Evolutionary conservation across 2,888 invertebrate species (phyloP).

Genomic region (Sepiola atlantica): DNA sequence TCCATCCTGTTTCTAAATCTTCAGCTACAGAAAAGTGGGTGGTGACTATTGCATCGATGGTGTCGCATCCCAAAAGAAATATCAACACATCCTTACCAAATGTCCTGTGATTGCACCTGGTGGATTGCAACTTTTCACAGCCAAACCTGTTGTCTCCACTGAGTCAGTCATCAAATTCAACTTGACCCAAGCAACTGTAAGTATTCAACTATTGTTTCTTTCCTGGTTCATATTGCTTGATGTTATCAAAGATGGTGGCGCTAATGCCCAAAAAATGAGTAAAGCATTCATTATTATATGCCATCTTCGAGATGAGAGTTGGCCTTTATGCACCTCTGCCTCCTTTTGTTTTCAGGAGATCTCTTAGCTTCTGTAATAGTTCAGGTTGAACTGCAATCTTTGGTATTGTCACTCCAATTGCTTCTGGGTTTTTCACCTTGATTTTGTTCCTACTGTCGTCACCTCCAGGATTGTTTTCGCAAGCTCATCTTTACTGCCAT

Average conservation of each 20-base stretch:
- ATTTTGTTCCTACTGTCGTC: too few relatives aligned
- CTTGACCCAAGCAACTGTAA: slow-evolving; percentile 64
- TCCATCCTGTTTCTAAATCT: not conserved
- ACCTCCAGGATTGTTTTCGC: too few relatives aligned
- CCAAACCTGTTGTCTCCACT: slow-evolving; percentile 55
- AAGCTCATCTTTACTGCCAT: too few relatives aligned
- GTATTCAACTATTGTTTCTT: slow-evolving; percentile 43
- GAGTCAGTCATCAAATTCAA: slow-evolving; percentile 57
- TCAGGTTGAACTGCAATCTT: too few relatives aligned
- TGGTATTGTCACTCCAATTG: too few relatives aligned
- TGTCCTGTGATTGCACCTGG: slow-evolving; percentile 64
- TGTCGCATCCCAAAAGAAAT: slow-evolving; percentile 52
- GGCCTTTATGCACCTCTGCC: too few relatives aligned
- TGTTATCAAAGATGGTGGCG: not conserved
- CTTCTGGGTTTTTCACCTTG: too few relatives aligned
- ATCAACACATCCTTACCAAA: slow-evolving; percentile 52
- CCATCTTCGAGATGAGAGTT: too few relatives aligned
- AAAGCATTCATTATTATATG: too few relatives aligned
- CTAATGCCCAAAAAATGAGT: not conserved
- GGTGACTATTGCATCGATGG: slow-evolving; percentile 64
- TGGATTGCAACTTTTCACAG: slow-evolving; percentile 57
- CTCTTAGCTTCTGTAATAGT: too few relatives aligned
- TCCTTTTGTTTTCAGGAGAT: too few relatives aligned
- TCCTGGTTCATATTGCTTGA: not conserved
- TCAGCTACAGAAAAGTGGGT: slow-evolving; percentile 68